Conservation (phyloP, 1,140 invertebrate species). For the Yoshiicerus persimilis region DNA sequence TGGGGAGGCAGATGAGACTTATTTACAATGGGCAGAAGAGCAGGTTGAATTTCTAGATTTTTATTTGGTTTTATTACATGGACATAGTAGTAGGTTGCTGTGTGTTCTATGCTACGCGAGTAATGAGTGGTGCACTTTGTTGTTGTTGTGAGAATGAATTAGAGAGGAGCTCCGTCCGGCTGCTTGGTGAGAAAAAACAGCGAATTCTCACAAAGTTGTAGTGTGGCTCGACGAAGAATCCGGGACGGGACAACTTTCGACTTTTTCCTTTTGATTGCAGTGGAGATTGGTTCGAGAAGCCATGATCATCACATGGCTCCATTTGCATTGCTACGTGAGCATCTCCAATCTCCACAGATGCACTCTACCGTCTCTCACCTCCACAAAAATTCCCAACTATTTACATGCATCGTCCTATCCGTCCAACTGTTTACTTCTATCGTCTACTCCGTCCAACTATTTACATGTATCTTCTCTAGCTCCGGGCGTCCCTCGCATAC, state of each 20-base stretch:
- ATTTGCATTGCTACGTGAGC: neutral
- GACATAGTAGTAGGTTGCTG: neutral
- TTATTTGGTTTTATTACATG: neutral
- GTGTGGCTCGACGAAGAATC: neutral
- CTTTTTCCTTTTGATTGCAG: neutral
- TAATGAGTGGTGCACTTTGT: neutral
- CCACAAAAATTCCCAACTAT: no score
- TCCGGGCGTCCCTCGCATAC: neutral
- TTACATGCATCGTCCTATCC: neutral
- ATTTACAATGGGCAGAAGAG: neutral
- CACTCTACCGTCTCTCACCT: neutral
- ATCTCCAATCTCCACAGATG: neutral
- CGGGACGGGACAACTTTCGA: slow-evolving; percentile 1
- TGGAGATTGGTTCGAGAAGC: neutral
- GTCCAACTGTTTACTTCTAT: neutral
- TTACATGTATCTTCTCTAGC: neutral
- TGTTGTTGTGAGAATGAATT: neutral
- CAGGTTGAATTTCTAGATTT: neutral
- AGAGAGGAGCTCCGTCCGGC: neutral
- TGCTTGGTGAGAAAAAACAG: neutral
- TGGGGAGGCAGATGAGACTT: neutral
- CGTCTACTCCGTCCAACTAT: no score
- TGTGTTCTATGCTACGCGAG: neutral
- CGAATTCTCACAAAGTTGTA: neutral
- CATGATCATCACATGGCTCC: neutral